Conservation (phyloP, 2,797 vertebrate species). For the Sparidentex hasta region DNA sequence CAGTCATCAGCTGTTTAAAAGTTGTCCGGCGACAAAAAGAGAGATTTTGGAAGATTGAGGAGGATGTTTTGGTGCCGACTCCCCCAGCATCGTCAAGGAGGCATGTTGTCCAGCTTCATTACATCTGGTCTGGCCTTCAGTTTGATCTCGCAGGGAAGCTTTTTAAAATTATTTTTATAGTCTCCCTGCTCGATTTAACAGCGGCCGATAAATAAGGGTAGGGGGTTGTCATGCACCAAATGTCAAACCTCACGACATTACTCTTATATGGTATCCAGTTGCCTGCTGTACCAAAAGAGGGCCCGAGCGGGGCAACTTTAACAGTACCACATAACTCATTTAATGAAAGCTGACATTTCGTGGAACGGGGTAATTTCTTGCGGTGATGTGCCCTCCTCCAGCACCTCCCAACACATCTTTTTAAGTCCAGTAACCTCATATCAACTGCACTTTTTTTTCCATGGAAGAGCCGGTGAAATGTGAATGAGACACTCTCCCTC, state of each 20-base stretch:
- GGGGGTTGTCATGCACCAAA: slow-evolving; percentile 55
- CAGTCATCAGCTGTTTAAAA: slow-evolving; percentile 31
- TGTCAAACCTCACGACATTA: slow-evolving; percentile 44
- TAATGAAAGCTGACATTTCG: slow-evolving; percentile 65
- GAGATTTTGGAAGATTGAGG: slow-evolving; percentile 14
- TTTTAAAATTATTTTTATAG: slow-evolving; percentile 58
- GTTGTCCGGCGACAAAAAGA: slow-evolving; percentile 38
- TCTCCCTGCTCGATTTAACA: slow-evolving; percentile 61
- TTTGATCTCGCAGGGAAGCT: slow-evolving; percentile 47
- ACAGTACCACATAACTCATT: slow-evolving; percentile 54
- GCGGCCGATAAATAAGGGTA: slow-evolving; percentile 54
- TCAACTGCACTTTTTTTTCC: slow-evolving; percentile 67
- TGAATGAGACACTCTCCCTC: slow-evolving; percentile 41
- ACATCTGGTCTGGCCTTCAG: slow-evolving; percentile 59
- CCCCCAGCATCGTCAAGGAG: slow-evolving; percentile 36
- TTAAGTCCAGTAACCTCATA: slow-evolving; percentile 54
- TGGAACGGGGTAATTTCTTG: slow-evolving; percentile 60
- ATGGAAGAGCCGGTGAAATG: slow-evolving; percentile 39
- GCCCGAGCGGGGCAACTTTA: slow-evolving; percentile 47
- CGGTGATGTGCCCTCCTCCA: slow-evolving; percentile 44
- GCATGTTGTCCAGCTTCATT: slow-evolving; percentile 51
- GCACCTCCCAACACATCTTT: slow-evolving; percentile 42
- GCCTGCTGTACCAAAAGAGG: slow-evolving; percentile 36
- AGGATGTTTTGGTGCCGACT: slow-evolving; percentile 37
- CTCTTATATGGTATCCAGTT: slow-evolving; percentile 49